phyloP scores from a whole-genome alignment of 2,888 invertebrate species.

The Ophraella communa region DNA sequence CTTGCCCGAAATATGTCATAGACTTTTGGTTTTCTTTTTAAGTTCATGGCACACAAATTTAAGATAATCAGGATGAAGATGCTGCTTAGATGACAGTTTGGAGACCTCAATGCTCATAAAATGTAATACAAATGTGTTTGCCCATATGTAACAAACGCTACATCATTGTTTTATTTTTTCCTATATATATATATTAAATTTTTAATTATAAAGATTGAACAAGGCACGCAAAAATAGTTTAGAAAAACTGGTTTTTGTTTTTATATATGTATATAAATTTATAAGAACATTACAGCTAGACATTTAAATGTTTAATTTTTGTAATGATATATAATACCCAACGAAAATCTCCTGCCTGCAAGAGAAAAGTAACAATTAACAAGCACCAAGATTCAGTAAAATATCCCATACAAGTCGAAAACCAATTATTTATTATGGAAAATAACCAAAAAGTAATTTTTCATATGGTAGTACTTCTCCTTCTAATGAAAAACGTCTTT shows the following conservation, averaged over 20 bases:
- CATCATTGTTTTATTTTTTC: slow-evolving; percentile 30
- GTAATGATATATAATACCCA: slow-evolving; percentile 30
- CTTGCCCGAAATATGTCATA: too few relatives aligned
- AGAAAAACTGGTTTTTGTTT: slow-evolving; percentile 48
- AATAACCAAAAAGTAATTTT: too few relatives aligned
- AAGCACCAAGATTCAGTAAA: slow-evolving; percentile 35
- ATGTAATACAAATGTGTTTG: slow-evolving; percentile 46
- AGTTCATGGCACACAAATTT: too few relatives aligned
- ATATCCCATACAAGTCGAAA: not conserved
- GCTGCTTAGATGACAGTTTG: too few relatives aligned
- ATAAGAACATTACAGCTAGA: slow-evolving; percentile 46
- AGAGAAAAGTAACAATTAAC: too few relatives aligned
- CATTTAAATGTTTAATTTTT: slow-evolving; percentile 46
- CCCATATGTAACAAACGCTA: slow-evolving; percentile 47
- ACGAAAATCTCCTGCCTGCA: slow-evolving; percentile 44
- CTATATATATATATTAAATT: too few relatives aligned
- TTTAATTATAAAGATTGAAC: slow-evolving; percentile 55
- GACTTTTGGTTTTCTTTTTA: too few relatives aligned
- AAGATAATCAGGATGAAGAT: too few relatives aligned
- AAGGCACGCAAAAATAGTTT: slow-evolving; percentile 59
- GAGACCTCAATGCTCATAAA: slow-evolving; percentile 45
- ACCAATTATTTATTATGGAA: too few relatives aligned
- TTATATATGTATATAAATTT: slow-evolving; percentile 45
- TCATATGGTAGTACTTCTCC: too few relatives aligned
- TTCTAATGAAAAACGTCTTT: too few relatives aligned